Conservation (phyloP, 37 sponge, comb jelly and placozoan genomes). For the Cliona cf. orientalis region DNA sequence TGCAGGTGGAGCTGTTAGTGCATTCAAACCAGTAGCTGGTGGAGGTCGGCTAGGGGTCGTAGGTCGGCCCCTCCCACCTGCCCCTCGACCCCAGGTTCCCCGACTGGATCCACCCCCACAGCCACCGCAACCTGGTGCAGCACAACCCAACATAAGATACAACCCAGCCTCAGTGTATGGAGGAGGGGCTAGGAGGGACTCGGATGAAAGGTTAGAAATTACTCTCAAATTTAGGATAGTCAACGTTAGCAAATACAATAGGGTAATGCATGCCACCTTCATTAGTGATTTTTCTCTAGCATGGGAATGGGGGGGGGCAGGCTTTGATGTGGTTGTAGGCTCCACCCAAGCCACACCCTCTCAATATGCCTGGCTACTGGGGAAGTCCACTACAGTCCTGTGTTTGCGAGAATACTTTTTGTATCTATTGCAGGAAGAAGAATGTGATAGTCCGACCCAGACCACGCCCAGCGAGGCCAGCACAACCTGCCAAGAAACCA, state of each 20-base stretch:
- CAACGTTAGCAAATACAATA: too few species aligned
- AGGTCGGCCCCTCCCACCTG: slow-evolving; percentile 39
- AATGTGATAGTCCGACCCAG: slow-evolving; percentile 33
- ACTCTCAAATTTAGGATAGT: not conserved
- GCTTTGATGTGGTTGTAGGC: too few species aligned
- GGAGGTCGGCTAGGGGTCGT: slow-evolving; percentile 8
- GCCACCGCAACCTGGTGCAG: not conserved
- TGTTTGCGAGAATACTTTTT: too few species aligned
- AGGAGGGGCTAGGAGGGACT: not conserved
- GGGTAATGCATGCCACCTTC: too few species aligned
- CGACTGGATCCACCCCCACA: not conserved
- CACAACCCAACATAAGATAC: slow-evolving; percentile 30
- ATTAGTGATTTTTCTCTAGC: too few species aligned
- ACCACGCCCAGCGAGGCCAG: slow-evolving; percentile 2
- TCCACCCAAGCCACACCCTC: too few species aligned
- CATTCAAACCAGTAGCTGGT: not conserved
- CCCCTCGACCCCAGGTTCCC: slow-evolving; percentile 8
- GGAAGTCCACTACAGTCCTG: too few species aligned
- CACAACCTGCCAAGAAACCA: slow-evolving; percentile 41
- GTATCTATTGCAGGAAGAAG: slow-evolving; percentile 60
- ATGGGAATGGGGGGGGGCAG: too few species aligned
- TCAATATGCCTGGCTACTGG: too few species aligned
- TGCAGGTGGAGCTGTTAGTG: not conserved
- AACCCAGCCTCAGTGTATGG: slow-evolving; percentile 49
- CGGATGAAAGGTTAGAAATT: slow-evolving; percentile 27